phyloP scores from a whole-genome alignment of 2,797 vertebrate genomes.

The Threskiornis aethiopicus region DNA sequence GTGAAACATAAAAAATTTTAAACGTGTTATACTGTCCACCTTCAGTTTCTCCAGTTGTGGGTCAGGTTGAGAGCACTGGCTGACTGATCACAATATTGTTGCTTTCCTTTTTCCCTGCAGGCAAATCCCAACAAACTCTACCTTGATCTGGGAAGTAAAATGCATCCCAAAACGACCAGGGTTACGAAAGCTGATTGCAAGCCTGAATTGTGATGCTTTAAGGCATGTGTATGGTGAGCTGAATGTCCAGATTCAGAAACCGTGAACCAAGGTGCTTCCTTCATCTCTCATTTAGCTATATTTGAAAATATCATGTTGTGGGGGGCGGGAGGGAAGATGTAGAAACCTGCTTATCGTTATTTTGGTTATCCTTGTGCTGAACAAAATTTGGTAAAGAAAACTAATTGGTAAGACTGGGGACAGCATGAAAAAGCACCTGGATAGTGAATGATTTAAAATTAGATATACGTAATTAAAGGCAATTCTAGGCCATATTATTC shows the following conservation, averaged over 20 bases:
- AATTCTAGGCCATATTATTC: slow-evolving; percentile 30
- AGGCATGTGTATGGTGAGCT: slow-evolving; percentile 81
- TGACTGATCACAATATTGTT: neutral
- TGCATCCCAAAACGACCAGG: slow-evolving; percentile 76
- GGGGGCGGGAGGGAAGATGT: neutral
- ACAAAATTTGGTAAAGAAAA: neutral
- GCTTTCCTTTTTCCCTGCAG: slow-evolving; percentile 51
- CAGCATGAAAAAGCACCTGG: neutral
- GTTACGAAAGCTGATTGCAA: slow-evolving; percentile 81
- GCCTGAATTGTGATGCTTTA: slow-evolving; percentile 81
- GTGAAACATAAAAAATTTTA: neutral
- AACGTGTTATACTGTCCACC: neutral
- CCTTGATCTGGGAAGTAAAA: slow-evolving; percentile 77
- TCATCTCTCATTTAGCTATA: neutral
- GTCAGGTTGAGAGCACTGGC: neutral
- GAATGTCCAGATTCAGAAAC: slow-evolving; percentile 70
- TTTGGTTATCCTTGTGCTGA: neutral
- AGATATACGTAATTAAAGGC: neutral
- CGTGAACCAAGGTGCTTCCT: slow-evolving; percentile 17
- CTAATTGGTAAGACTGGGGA: neutral
- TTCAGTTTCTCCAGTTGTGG: neutral
- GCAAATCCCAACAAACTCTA: slow-evolving; percentile 67
- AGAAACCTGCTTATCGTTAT: neutral
- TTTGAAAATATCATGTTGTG: neutral
- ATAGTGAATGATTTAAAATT: neutral